Base-by-base conservation (phyloP, 2,888 invertebrate genomes). In the Aleiodes testaceus region DNA sequence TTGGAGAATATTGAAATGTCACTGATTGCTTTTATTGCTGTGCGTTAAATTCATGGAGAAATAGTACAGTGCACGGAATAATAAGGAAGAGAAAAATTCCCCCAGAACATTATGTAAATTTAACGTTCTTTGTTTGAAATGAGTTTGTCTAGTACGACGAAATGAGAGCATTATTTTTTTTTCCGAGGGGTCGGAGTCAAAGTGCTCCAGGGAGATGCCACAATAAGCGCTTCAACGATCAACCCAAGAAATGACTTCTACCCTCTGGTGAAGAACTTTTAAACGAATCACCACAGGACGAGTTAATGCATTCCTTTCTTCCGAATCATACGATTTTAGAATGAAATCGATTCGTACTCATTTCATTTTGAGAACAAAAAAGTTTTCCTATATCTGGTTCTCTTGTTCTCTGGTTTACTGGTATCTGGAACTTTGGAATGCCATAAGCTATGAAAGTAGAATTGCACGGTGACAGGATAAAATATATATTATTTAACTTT, bases 291-390 rank as follows among this genome's bases (percentile, higher is more conserved):
- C 49, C 69, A 45, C 64, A 61, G 66, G 52, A 71, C 50, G 74
- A 70, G 70, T 77, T 72, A 74, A 76, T 75, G 74, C 72, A 74
- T 77, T 77, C 66, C 66, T 63, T 72, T 72, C 68, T 69, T 65
- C 64, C 44, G 45, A 71, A 69, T 66, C 30, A 26, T 42, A 59
- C 59, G 45, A 52, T 52, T 52, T 44, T 52, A 36, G 14, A 20
- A 47, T 14, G 18, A 59, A 68, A 68, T 59, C 59, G 68, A 30
- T 68, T 22, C 30, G 7, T 45, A 45, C 22, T 49, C 59, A 66
- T 68, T 61, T 9, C 36, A 44, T 14, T 49, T 50, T 68, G 16
- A 68, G 20, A 61, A 59, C 42, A 59, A 59, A 59, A 59, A 36
- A 36, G 6, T 36, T 36, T 36, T 36, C 36, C 18, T 59, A 36